Evolutionary conservation across 2,113 vertebrate genomes (phyloP).

Genomic region (Rhynchopsitta pachyrhyncha): DNA sequence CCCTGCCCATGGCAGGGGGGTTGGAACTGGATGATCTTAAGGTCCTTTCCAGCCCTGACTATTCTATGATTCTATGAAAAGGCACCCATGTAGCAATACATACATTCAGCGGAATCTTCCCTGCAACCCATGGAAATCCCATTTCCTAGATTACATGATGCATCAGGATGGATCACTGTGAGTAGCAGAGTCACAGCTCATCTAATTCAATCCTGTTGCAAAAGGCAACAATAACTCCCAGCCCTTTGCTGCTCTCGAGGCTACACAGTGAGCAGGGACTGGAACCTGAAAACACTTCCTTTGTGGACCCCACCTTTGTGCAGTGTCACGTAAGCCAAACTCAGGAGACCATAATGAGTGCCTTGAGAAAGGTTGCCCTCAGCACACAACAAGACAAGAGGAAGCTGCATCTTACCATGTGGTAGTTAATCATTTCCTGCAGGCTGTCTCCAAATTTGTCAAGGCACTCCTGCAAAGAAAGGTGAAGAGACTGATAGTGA

Average conservation of each 20-base stretch:
- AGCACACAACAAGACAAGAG: neutral
- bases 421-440: constrained; percentile 97
- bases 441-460: constrained; percentile 94
- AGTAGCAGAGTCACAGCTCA: neutral
- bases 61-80: neutral
- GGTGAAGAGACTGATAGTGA: neutral
- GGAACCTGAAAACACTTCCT: neutral
- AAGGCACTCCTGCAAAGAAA: constrained; percentile 85
- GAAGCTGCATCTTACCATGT: constrained; percentile 83
- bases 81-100: neutral
- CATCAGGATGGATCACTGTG: neutral
- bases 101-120: neutral
- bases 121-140: neutral
- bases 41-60: too few relatives aligned
- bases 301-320: neutral
- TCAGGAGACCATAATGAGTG: neutral
- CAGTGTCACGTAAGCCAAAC: neutral
- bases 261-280: neutral
- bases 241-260: neutral
- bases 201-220: neutral
- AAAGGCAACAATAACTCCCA: neutral
- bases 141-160: neutral
- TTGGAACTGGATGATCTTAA: too few relatives aligned
- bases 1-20: too few relatives aligned
- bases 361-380: neutral